Conservation (phyloP, 2,113 vertebrate genomes). For the Melanocharis versteri region DNA sequence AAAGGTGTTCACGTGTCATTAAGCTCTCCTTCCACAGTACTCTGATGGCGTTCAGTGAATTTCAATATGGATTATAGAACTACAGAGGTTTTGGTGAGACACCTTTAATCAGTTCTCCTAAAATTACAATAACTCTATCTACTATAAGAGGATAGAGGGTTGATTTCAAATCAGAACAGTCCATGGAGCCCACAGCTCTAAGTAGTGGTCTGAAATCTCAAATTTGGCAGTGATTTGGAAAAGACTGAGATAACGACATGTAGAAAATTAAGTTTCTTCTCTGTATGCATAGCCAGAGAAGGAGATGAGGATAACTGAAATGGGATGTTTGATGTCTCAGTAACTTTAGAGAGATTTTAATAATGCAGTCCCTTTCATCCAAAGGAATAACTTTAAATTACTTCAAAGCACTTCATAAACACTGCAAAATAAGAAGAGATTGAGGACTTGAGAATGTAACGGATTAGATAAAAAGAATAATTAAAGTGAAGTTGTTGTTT, state of each 20-base stretch:
- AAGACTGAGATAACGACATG: background rate
- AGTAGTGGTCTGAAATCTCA: background rate
- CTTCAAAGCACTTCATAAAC: slow-evolving; percentile 38
- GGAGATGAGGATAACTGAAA: background rate
- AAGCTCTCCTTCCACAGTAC: background rate
- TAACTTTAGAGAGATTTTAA: slow-evolving; percentile 5
- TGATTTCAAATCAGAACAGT: background rate
- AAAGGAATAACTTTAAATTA: slow-evolving; percentile 23
- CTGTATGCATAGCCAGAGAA: background rate
- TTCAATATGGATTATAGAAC: background rate
- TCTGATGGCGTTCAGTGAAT: background rate
- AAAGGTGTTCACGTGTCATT: background rate
- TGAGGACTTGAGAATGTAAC: background rate
- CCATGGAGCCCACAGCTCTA: background rate
- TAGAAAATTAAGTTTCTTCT: background rate
- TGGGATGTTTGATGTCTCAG: background rate
- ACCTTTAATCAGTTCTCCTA: background rate
- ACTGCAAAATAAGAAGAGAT: background rate
- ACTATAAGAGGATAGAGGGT: background rate
- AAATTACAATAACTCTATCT: background rate
- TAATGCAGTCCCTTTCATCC: slow-evolving; percentile 4
- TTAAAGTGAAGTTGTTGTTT: slow-evolving; percentile 4
- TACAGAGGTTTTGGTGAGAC: background rate
- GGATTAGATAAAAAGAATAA: slow-evolving; percentile 28
- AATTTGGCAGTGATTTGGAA: background rate